These are phyloP conservation scores for Phrixothrix hirtus DNA, from an alignment of 2,888 invertebrate species.

Conservation along the genomic window DNA sequence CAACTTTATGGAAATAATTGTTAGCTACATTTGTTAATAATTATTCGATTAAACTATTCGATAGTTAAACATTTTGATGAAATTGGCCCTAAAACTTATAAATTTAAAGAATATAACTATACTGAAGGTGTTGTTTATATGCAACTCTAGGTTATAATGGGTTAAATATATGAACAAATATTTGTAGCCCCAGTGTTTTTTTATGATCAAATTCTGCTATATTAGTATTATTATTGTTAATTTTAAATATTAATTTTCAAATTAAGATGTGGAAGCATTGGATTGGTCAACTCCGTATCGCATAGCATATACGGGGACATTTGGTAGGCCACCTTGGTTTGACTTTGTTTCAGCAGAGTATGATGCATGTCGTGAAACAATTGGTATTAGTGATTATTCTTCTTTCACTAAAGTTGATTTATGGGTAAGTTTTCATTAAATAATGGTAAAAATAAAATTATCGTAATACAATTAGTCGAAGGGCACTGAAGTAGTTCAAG, in stretches of 20 bases:
- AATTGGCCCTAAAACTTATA: too few species aligned
- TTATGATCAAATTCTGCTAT: too few species aligned
- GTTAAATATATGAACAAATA: too few species aligned
- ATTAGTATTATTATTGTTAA: too few species aligned
- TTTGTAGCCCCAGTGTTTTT: too few species aligned
- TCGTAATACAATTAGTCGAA: constrained; percentile 67
- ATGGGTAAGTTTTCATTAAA: constrained; percentile 65
- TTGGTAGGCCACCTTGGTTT: constrained; percentile 93
- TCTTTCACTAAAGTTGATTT: constrained; percentile 96
- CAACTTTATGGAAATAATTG: too few species aligned
- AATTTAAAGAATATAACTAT: too few species aligned
- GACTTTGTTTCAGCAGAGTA: constrained; percentile 87
- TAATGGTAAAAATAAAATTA: background rate
- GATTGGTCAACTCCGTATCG: constrained; percentile 64
- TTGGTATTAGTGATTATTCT: constrained; percentile 94
- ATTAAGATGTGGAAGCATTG: constrained; percentile 45
- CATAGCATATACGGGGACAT: constrained; percentile 80
- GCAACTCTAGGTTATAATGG: too few species aligned
- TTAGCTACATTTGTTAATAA: too few species aligned
- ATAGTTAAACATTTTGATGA: too few species aligned
- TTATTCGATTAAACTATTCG: too few species aligned
- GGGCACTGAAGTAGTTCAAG: constrained; percentile 83
- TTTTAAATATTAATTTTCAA: background rate
- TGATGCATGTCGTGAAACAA: constrained; percentile 87
- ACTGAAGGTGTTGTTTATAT: background rate